Evolutionary conservation across 1,140 invertebrate species (phyloP), one percentile per base, ranked within the genome.

Genomic region (Papilio glaucus): DNA sequence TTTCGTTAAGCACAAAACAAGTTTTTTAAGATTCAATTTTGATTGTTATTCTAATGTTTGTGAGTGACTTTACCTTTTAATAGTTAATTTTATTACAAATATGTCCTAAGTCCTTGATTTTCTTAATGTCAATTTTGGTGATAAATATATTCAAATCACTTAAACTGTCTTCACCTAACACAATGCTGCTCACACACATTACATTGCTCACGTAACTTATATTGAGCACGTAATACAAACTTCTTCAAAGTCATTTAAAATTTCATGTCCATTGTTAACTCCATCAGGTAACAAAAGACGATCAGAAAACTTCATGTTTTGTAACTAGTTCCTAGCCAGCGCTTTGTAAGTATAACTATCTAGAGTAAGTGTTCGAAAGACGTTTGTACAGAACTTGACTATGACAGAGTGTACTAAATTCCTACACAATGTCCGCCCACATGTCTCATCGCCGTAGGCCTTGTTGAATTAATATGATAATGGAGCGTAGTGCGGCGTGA

Each of bases 381-480:
- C 12, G 9, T 24, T 57, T 26, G 21, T 12, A 57, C 2, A 6
- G 6, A 0, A 53, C 12, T 26, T 24, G 9, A 13, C 1, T 6
- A 10, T 26, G 15, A 57, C 18, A 24, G 21, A 57, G 3, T 8
- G 10, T 9, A 57, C 9, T 57, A 24, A 5, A 57, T 26, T 33
- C 6, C 29, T 33, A 49, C 8, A 21, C 45, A 18, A n/a, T 41
- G 49, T 57, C 9, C 49, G 49, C 9, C 21, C 18, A 57, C 21
- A 49, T 49, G 49, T 57, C 10, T 57, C 49, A 26, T 26, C 6
- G 49, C 24, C 24, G 24, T 33, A 21, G 49, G 12, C 18, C 49
- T 24, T 57, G 49, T 57, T 57, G 18, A 57, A 57, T 57, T 57
- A 57, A 57, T 57, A 57, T 57, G 49, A 57, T 57, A 57, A 57